A percentile compares a stretch with the other conserved stretches of the same genome.
These are phyloP conservation scores for Anagyrus pseudococci DNA, from an alignment of 2,888 invertebrate genomes.

Conservation along the genomic window DNA sequence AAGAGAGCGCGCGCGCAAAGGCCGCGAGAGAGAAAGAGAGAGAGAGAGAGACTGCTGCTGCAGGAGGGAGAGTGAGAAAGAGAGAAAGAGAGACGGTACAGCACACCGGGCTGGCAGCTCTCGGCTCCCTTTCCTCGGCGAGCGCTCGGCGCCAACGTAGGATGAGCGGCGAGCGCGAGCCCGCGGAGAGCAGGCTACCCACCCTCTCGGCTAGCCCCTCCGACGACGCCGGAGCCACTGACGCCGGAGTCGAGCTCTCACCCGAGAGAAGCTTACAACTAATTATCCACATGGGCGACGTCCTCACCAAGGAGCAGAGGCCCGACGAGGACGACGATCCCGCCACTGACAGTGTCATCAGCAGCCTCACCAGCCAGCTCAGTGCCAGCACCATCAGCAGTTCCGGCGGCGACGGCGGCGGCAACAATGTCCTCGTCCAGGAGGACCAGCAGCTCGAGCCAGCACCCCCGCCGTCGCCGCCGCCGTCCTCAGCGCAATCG, in stretches of 20 bases:
- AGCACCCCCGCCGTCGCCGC: no score
- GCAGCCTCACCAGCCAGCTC: background rate
- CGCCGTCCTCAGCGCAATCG: no score
- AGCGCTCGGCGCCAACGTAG: constrained; percentile 11
- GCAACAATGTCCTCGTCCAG: background rate
- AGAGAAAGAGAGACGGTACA: background rate
- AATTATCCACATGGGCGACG: constrained; percentile 61
- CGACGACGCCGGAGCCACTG: background rate
- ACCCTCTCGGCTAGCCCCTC: constrained; percentile 3
- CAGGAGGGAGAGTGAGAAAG: background rate
- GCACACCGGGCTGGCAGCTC: background rate
- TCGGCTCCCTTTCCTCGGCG: background rate
- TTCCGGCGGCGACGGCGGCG: background rate
- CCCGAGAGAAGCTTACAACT: background rate
- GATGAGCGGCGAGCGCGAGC: constrained; percentile 34
- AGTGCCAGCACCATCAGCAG: background rate
- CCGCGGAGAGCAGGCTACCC: constrained; percentile 27
- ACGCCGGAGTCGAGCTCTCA: background rate
- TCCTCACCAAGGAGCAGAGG: constrained; percentile 53
- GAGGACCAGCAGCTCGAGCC: background rate
- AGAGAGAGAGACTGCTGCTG: background rate
- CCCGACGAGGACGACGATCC: constrained; percentile 11
- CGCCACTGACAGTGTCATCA: background rate
- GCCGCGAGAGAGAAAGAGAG: background rate
- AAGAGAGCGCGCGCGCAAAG: background rate